Conservation (phyloP, 2,888 invertebrate genomes). For the Xestia ashworthii region DNA sequence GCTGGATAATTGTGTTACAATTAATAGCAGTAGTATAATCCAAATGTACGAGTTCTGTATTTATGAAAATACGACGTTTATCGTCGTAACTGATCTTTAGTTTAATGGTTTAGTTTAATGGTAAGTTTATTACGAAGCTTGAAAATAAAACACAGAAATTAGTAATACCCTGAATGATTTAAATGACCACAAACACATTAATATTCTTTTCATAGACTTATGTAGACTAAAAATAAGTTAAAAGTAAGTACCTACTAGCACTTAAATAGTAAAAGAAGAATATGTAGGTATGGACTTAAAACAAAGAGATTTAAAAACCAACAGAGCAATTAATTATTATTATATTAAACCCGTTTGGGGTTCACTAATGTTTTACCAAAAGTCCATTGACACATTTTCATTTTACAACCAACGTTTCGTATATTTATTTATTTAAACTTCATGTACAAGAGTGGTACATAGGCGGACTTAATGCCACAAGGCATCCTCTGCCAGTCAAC, state of each 20-base stretch:
- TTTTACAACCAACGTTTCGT: too few species aligned
- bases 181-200: not conserved
- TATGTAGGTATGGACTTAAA: not conserved
- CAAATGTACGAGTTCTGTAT: constrained; percentile 8
- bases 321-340: not conserved
- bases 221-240: not conserved
- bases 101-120: not conserved
- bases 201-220: not conserved
- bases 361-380: too few species aligned
- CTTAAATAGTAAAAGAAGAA: not conserved
- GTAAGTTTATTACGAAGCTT: not conserved
- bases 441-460: too few species aligned
- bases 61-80: constrained; percentile 7
- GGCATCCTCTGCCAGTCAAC: too few species aligned
- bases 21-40: constrained; percentile 26
- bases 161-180: not conserved
- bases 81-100: not conserved
- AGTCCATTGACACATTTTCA: too few species aligned
- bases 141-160: not conserved
- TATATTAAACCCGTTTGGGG: not conserved
- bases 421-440: too few species aligned
- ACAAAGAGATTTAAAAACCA: not conserved
- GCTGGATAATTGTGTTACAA: constrained; percentile 41
- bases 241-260: not conserved
- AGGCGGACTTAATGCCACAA: too few species aligned